These are phyloP conservation scores for Oreohelix idahoensis DNA, from an alignment of 1,140 invertebrate genomes.

Conservation along the genomic window DNA sequence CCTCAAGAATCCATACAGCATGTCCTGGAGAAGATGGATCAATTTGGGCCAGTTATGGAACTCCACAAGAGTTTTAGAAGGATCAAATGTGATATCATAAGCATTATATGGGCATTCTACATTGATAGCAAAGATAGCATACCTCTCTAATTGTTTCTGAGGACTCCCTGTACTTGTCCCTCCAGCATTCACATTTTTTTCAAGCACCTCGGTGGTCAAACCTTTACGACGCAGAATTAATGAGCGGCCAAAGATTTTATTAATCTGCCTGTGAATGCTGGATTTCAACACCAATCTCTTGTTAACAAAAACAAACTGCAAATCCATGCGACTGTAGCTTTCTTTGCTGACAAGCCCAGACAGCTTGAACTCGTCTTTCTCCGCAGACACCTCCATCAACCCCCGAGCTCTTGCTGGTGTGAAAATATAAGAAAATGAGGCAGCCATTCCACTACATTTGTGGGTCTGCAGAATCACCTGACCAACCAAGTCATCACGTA, in stretches of 20 bases:
- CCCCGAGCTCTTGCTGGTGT: slow-evolving; percentile 71
- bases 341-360: slow-evolving; percentile 76
- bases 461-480: slow-evolving; percentile 76
- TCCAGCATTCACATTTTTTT: slow-evolving; percentile 2
- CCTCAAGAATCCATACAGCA: slow-evolving; percentile 69
- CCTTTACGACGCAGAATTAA: slow-evolving; percentile 57
- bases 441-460: slow-evolving; percentile 75
- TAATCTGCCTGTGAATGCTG: slow-evolving; percentile 75
- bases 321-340: slow-evolving; percentile 70
- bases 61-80: slow-evolving; percentile 76
- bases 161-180: slow-evolving; percentile 52
- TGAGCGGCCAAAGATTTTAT: slow-evolving; percentile 71
- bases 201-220: slow-evolving; percentile 20
- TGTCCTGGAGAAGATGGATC: slow-evolving; percentile 75
- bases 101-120: slow-evolving; percentile 77
- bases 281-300: slow-evolving; percentile 75
- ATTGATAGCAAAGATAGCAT: slow-evolving; percentile 78
- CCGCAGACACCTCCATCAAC: slow-evolving; percentile 74
- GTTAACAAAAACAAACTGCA: slow-evolving; percentile 80
- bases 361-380: slow-evolving; percentile 75
- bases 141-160: slow-evolving; percentile 67
- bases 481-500: slow-evolving; percentile 78
- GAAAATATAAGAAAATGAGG: slow-evolving; percentile 76
- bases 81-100: slow-evolving; percentile 77
- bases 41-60: slow-evolving; percentile 78